phyloP scores from a whole-genome alignment of 1,140 invertebrate species.

The Psix sp. region DNA sequence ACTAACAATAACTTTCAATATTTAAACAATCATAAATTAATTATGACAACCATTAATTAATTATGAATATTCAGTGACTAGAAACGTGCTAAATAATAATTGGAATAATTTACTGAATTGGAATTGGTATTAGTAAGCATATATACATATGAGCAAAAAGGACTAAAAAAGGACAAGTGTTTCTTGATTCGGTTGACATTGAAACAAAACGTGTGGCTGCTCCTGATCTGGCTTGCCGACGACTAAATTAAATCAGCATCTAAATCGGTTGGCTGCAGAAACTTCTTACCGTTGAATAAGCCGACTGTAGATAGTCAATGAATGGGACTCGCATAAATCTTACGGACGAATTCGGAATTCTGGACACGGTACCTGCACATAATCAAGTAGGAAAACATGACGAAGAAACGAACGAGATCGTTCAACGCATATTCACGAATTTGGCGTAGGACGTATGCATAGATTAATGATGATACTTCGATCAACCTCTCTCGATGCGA shows the following conservation, averaged over 20 bases:
- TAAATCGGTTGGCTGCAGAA: constrained; percentile 56
- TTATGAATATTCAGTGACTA: constrained; percentile 41
- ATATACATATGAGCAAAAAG: constrained; percentile 26
- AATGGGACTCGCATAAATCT: constrained; percentile 58
- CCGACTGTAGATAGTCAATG: constrained; percentile 27
- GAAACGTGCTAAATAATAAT: constrained; percentile 23
- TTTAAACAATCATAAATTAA: too few relatives aligned
- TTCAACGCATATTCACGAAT: constrained; percentile 40
- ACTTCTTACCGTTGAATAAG: constrained; percentile 13
- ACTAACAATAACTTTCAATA: not conserved
- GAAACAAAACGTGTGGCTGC: constrained; percentile 47
- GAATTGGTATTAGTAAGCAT: constrained; percentile 22
- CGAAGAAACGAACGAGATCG: constrained; percentile 52
- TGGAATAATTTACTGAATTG: constrained; percentile 33
- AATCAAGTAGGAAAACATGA: constrained; percentile 63
- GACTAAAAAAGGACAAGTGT: constrained; percentile 5
- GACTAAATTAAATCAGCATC: constrained; percentile 67
- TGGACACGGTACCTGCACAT: constrained; percentile 60
- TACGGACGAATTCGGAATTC: constrained; percentile 62
- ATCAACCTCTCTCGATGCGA: constrained; percentile 14
- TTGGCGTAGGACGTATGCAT: constrained; percentile 45
- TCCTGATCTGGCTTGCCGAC: constrained; percentile 33
- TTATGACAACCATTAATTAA: too few relatives aligned
- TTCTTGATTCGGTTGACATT: constrained; percentile 35
- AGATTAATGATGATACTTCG: constrained; percentile 45